Base-by-base conservation (phyloP, 2,797 vertebrate genomes). In the Pseudochaenichthys georgianus region DNA sequence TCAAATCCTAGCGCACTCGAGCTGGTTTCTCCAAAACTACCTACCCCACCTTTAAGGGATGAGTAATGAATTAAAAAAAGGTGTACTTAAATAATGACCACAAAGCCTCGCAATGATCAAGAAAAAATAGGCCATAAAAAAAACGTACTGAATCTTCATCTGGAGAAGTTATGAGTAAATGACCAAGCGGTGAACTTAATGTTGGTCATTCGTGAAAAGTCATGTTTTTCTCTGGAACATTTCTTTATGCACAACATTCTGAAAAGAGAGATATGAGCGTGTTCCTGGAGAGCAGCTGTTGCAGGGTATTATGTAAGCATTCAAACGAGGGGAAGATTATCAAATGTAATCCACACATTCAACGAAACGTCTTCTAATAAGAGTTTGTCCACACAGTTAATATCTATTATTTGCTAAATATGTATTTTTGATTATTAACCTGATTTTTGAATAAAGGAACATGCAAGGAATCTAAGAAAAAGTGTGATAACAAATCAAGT, bases 261-360 rank as follows among this genome's bases (percentile, higher is more conserved):
- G 9, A 73, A 53, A 4, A 60, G 43, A 19, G 83, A 81, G 58
- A 83, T 68, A 63, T 69, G 51, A 63, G 42, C n/a, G 16, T 34
- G 73, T 67, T 83, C 65, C 75, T 73, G 67, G 55, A 83, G 52
- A 86, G 84, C 84, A 90, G 84, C 85, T 91, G 88, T 75, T 79
- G 67, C 68, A 66, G 77, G 64, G 80, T 64, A 77, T 91, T 86
- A 89, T 63, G 75, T 70, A 81, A 87, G 78, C 63, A 71, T 80
- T 70, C 59, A 82, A 82, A 86, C 17, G 11, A 73, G 69, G n/a
- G 42, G 54, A 80, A 82, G 84, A 90, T 84, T 84, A 82, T 47
- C 45, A 53, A 64, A 76, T 67, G 38, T 86, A 92, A 91, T 91
- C 86, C 81, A 58, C 72, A 75, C 63, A 76, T 68, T 70, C 70